Base-by-base conservation (phyloP, 2,888 invertebrate species). In the Aleiodes leptofemur region DNA sequence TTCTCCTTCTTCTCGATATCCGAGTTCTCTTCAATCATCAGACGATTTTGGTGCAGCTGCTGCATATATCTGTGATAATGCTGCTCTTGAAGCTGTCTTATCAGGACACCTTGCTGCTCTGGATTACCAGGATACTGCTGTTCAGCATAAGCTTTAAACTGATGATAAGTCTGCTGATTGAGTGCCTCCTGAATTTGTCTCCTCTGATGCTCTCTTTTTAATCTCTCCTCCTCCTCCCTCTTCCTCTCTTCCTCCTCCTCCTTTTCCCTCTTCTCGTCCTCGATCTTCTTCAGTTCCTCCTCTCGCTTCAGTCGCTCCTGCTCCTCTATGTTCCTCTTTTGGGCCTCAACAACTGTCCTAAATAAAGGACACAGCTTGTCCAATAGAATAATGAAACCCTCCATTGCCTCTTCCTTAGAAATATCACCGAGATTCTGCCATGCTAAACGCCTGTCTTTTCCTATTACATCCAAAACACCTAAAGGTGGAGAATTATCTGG, bases 41-140 rank as follows among this genome's bases (percentile, higher is more conserved):
- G 73, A 5, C 82, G 72, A 73, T 86, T 89, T 48, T 91, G 91
- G 0, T 93, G 94, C 53, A 98, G 91, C 89, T 99, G 99, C 84
- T 98, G 97, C 94, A 99, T 98, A 89, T 99, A 99, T 87, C 99
- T 98, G 87, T 98, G 97, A 89, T 98, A 99, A 90, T 99, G 99
- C 86, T 99, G 98, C 83, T 98, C 98, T 90, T 99, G 99, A 61
- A 99, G 91, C 87, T 99, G 98, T 73, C 95, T 92, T 75, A 99
- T 97, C 34, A 99, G 91, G 56, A 96, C 93, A 0, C 96, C 97
- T 92, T 99, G 99, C 91, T 98, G 95, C 82, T 96, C 96, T 0
- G 94, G 94, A 88, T 95, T 95, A 0, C 86, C 95, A 0, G 95
- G 95, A 86, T 94, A 95, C 87, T 99, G 99, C 87, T 98, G 98